Evolutionary conservation across 30 jellyfish, hydroid and myxozoan genomes (phyloP), one percentile per base, ranked within the genome.

Genomic region (Aurelia aurita complex sp. Pacific): DNA sequence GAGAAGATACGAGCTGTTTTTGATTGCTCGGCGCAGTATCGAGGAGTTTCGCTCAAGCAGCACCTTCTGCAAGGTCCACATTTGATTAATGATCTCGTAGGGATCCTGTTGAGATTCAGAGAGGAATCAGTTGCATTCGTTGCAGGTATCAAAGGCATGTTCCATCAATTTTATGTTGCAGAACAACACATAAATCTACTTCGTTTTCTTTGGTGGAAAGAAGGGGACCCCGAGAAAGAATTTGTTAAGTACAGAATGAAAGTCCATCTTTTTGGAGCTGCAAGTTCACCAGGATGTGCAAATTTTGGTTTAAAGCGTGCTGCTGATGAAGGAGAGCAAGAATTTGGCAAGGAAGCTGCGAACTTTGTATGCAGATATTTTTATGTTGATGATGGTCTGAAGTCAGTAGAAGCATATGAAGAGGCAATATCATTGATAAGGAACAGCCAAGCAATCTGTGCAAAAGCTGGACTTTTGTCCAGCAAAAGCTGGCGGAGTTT

Each of bases 121-220:
- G 29, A 23, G 29, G 29, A 23, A 23, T 23, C 29, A 23, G 29
- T 23, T 23, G 29, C 29, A 23, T 23, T 23, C 29, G 29, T 23
- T 23, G 29, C 29, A 23, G 29, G 29, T 23, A 23, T 23, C 29
- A 23, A 23, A 23, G 29, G 29, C 29, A 23, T 23, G 29, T 23
- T 23, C 29, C 29, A 23, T 23, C 29, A 23, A 42, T 32, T 70
- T 40, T 38, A 64, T n/a, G 92, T 83, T 38, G 76, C 78, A 16
- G 73, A 71, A 18, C 67, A 83, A 46, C 72, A 83, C 86, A 72
- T 62, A 71, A 76, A 51, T 43, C 68, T 72, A 55, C 80, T 69
- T 61, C 79, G 87, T 29, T 83, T 83, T 68, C 50, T 70, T 55
- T 83, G 92, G 88, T 83, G 92, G 88, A 82, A 83, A 51, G 63